Percentiles rank a stretch among this genome's conserved stretches.
Evolutionary conservation across 2,113 vertebrate genomes (phyloP).

Genomic region (Bos indicus): DNA sequence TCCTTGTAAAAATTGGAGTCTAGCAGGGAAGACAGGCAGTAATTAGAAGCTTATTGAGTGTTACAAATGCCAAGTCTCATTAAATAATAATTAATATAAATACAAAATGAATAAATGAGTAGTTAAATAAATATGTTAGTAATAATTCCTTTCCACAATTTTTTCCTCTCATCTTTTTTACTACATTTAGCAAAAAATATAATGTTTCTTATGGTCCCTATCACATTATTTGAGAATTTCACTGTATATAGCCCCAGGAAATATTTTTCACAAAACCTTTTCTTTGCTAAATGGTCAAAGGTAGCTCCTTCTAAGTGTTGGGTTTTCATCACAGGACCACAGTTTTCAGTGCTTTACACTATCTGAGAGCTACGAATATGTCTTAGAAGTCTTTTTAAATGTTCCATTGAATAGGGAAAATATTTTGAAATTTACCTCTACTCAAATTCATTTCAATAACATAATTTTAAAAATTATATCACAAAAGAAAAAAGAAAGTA

Average conservation of each 20-base stretch:
- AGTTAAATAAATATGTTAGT: not conserved
- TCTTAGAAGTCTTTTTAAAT: constrained; percentile 1
- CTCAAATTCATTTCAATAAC: constrained; percentile 37
- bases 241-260: not conserved
- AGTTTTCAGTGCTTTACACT: not conserved
- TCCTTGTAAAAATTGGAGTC: not conserved
- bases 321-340: not conserved
- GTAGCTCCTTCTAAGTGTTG: not conserved
- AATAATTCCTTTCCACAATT: not conserved
- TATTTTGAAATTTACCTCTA: constrained; percentile 24
- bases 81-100: not conserved
- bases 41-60: not conserved
- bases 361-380: not conserved
- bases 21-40: not conserved
- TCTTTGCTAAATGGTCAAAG: not conserved
- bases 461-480: constrained; percentile 12
- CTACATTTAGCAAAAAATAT: constrained; percentile 1
- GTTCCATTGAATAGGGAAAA: constrained; percentile 21
- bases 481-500: constrained; percentile 42
- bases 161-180: not conserved
- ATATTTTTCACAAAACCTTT: not conserved
- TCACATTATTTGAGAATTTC: constrained; percentile 28
- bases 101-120: not conserved
- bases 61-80: not conserved
- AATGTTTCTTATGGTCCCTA: not conserved